These are phyloP conservation scores for Cairina moschata DNA, from an alignment of 2,113 vertebrate species.

Conservation along the genomic window DNA sequence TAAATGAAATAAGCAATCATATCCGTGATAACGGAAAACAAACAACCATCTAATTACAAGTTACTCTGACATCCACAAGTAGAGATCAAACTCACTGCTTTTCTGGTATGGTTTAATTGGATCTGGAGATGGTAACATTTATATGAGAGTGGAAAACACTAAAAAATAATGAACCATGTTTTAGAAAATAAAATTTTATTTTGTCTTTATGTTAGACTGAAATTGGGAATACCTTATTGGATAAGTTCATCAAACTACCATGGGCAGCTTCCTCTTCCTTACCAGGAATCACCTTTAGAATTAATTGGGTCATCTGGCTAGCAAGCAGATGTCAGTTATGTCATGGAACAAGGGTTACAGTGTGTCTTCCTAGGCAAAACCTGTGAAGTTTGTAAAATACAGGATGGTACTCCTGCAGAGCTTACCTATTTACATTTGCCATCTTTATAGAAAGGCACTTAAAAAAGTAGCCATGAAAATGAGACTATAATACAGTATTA, in stretches of 20 bases:
- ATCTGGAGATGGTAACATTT: constrained; percentile 12
- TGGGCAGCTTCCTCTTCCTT: not conserved
- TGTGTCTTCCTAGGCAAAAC: not conserved
- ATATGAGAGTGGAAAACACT: constrained; percentile 24
- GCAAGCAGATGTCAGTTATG: constrained; percentile 14
- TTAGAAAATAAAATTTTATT: constrained; percentile 46
- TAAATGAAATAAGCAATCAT: not conserved
- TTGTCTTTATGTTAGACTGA: not conserved
- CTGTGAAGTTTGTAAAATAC: constrained; percentile 36
- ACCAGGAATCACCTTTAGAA: constrained; percentile 1
- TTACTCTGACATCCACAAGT: constrained; percentile 53
- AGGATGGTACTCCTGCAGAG: not conserved
- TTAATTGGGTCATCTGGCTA: constrained; percentile 32
- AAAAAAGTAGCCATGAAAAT: constrained; percentile 26
- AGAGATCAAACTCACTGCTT: constrained; percentile 58
- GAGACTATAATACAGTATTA: not conserved
- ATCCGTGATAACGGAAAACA: not conserved
- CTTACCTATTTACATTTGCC: constrained; percentile 18
- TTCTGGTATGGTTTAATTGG: constrained; percentile 66
- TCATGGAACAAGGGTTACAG: not conserved
- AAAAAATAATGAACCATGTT: constrained; percentile 45
- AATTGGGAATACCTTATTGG: constrained; percentile 6
- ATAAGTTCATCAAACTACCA: not conserved
- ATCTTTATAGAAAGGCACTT: not conserved
- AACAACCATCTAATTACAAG: constrained; percentile 18